Evolutionary conservation across 2,888 invertebrate species (phyloP), one percentile per base, ranked within the genome.

Genomic region (Charanyca ferruginea): DNA sequence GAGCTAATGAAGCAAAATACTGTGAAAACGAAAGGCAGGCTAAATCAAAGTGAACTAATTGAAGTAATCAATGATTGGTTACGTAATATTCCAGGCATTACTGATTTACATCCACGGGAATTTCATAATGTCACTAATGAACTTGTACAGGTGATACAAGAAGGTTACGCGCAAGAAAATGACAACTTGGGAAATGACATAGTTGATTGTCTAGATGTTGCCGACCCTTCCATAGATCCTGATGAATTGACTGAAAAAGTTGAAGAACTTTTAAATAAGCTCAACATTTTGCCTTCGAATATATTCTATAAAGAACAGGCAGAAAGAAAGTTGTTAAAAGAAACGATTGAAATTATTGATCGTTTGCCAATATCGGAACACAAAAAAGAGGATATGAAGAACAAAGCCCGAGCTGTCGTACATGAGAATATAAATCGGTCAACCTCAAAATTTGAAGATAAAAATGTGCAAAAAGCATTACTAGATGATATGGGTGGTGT

Each of bases 41-140:
- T 54, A 2, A 49, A 76, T 13, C 32, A 70, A 38, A 60, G 76
- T 45, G 53, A 81, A 66, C 52, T 86, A n/a, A 45, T 64, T 22
- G 44, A 81, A 45, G 73, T 77, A 57, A 25, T 86, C 7, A 64
- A 22, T 18, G 68, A 83, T 44, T 87, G 84, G 85, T 59, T 89
- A 11, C 70, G 79, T 35, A 65, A 59, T 8, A 61, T 79, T 44
- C 49, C 77, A 28, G 53, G 62, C 23, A 65, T 59, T 1, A 61
- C 45, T 32, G 22, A 71, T 13, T 35, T 75, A 41, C 20, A 44
- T 22, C 53, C 58, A 20, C 32, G 25, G 13, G 68, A 65, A 45
- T 42, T 70, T 6, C 28, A 55, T 8, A 48, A 60, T 47, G 13
- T 74, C 4, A 20, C 20, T 9, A 25, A 59, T 18, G 65, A 80